Conservation (phyloP, 2,888 invertebrate species). For the Cerceris rybyensis region DNA sequence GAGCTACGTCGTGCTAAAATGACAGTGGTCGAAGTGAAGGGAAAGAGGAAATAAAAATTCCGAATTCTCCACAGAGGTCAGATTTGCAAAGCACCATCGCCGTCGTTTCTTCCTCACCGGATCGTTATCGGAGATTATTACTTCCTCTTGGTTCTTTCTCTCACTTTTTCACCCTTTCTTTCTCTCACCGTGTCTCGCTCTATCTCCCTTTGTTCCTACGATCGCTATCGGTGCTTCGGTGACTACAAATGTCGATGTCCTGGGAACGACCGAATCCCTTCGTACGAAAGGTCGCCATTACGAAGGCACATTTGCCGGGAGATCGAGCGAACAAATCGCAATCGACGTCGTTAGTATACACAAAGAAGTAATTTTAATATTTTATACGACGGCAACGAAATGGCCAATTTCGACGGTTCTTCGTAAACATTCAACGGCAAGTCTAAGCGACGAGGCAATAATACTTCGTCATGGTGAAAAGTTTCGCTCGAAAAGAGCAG, state of each 20-base stretch:
- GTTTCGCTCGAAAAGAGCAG: constrained; percentile 4
- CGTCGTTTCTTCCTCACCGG: constrained; percentile 32
- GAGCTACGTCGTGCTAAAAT: neutral
- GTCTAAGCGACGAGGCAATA: constrained; percentile 24
- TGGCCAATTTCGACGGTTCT: neutral
- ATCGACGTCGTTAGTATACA: constrained; percentile 6
- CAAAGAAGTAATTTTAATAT: constrained; percentile 6
- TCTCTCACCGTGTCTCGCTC: too few species aligned
- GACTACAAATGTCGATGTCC: constrained; percentile 51
- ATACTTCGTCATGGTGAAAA: constrained; percentile 21
- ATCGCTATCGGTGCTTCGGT: constrained; percentile 49
- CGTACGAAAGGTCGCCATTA: constrained; percentile 34
- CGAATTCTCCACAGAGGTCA: constrained; percentile 34
- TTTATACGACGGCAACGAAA: neutral
- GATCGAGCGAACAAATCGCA: constrained; percentile 27
- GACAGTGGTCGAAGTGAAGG: neutral
- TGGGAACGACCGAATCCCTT: constrained; percentile 27
- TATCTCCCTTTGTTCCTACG: neutral
- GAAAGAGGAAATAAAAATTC: constrained; percentile 47
- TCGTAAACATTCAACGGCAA: constrained; percentile 13
- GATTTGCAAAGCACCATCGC: constrained; percentile 47
- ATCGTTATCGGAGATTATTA: constrained; percentile 52
- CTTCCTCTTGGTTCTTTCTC: constrained; percentile 18
- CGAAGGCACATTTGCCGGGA: constrained; percentile 37
- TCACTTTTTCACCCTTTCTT: too few species aligned